Conservation (phyloP, 2,113 vertebrate species). For the Todiramphus chloris region DNA sequence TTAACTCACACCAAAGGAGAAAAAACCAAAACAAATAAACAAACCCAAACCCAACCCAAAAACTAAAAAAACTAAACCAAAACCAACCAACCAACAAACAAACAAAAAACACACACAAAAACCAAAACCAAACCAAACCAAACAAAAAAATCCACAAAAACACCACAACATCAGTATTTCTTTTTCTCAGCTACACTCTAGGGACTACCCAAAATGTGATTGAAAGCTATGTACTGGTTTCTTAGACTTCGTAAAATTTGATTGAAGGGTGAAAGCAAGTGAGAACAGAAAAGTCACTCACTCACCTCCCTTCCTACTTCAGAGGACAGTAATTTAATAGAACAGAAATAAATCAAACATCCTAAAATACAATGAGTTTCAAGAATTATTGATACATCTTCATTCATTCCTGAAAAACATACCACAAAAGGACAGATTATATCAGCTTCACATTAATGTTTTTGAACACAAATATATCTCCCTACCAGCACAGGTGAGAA, state of each 20-base stretch:
- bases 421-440: rapidly evolving
- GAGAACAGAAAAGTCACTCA: not conserved
- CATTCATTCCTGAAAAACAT: not conserved
- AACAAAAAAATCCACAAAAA: not conserved
- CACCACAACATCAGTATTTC: not conserved
- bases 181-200: not conserved
- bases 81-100: no score
- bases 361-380: not conserved
- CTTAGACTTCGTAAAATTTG: not conserved
- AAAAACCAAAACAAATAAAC: not conserved
- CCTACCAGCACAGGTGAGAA: not conserved
- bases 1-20: not conserved
- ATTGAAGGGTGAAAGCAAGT: not conserved
- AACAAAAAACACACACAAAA: no score
- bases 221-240: not conserved
- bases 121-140: no score
- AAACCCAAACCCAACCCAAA: no score
- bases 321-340: not conserved
- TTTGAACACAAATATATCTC: not conserved
- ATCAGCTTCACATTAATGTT: not conserved
- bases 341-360: not conserved
- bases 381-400: not conserved
- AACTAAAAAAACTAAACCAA: not conserved
- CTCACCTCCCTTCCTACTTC: not conserved
- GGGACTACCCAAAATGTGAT: not conserved